A percentile compares a stretch with the other conserved stretches of the same genome.
These are phyloP conservation scores for Eulemur rubriventer DNA, from an alignment of 2,797 vertebrate genomes.

Conservation along the genomic window DNA sequence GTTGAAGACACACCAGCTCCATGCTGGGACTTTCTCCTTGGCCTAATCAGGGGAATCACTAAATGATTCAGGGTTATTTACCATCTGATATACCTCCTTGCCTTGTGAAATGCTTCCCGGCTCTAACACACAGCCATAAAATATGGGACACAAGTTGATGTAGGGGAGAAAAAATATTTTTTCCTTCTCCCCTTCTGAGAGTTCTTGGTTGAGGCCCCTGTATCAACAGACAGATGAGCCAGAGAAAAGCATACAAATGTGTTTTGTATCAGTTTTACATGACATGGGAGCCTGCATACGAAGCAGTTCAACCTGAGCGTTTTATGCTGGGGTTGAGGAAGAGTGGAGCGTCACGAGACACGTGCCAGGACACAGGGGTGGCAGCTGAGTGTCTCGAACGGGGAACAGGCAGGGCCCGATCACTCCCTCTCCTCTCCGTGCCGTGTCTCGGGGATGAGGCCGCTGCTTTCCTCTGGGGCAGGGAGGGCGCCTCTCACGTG, in stretches of 20 bases:
- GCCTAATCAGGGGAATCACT: fast-evolving
- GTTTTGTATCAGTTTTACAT: not conserved
- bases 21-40: too few species aligned
- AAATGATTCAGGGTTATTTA: fast-evolving
- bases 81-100: fast-evolving
- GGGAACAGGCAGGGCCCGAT: too few species aligned
- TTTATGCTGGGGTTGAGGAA: not conserved
- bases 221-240: not conserved
- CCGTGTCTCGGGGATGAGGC: too few species aligned
- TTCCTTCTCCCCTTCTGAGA: not conserved
- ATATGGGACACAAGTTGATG: fast-evolving
- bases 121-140: fast-evolving
- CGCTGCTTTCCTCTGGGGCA: not conserved
- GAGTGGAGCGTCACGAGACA: not conserved
- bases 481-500: not conserved
- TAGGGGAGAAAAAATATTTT: not conserved
- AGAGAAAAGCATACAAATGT: not conserved
- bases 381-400: fast-evolving
- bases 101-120: fast-evolving
- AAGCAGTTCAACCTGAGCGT: not conserved
- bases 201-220: not conserved
- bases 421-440: too few species aligned
- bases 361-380: not conserved
- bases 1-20: fast-evolving
- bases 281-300: not conserved